Evolutionary conservation across 2,113 vertebrate genomes (phyloP).

Genomic region (Ptilorrhoa leucosticta): DNA sequence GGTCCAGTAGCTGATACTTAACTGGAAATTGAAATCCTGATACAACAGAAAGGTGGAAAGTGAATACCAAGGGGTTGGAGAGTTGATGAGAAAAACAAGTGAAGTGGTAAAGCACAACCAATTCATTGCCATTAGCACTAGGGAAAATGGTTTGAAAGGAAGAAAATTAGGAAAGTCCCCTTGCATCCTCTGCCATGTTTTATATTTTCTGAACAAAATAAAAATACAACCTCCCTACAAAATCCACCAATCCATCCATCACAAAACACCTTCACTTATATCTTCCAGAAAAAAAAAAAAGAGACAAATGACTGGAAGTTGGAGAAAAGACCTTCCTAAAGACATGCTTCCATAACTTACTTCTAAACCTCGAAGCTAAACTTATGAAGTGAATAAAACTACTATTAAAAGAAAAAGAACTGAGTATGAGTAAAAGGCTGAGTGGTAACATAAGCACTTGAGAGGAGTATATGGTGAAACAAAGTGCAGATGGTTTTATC

Average conservation of each 20-base stretch:
- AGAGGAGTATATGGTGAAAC: background rate
- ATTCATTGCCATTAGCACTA: background rate
- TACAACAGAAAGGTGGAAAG: background rate
- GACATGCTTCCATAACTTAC: background rate
- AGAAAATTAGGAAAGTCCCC: background rate
- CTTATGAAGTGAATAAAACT: background rate
- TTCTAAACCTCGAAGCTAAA: background rate
- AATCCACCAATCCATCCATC: background rate
- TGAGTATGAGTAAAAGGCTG: background rate
- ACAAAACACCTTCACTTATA: background rate
- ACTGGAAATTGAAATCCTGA: slow-evolving; percentile 31
- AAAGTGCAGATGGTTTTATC: background rate
- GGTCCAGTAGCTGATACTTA: background rate
- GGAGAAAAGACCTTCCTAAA: background rate
- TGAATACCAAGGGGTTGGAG: background rate
- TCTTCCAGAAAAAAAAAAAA: background rate
- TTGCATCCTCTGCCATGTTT: background rate
- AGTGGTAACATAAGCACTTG: background rate
- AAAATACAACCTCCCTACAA: background rate
- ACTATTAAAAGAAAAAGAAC: background rate
- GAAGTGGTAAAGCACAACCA: background rate
- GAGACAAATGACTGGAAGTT: background rate
- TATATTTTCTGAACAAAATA: background rate
- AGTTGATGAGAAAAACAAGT: background rate
- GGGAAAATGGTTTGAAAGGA: background rate